phyloP scores from a whole-genome alignment of 2,797 vertebrate species.

The Allobates femoralis region DNA sequence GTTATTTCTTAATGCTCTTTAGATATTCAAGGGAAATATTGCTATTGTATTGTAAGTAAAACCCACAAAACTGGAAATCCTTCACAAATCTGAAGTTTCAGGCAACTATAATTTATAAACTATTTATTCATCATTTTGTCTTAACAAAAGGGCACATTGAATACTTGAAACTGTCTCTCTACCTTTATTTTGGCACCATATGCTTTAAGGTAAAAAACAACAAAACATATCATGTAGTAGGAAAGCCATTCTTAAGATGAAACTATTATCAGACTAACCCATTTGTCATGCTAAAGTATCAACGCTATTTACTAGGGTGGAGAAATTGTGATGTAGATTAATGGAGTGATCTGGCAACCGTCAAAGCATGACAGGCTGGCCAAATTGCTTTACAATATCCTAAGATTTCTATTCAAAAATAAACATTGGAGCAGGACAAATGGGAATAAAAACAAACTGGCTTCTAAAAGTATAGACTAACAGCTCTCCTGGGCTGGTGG shows the following conservation, averaged over 20 bases:
- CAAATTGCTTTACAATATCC: background rate
- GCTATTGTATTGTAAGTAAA: background rate
- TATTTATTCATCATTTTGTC: background rate
- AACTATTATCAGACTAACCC: background rate
- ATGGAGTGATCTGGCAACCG: background rate
- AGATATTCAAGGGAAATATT: background rate
- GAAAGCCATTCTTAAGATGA: background rate
- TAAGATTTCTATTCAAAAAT: background rate
- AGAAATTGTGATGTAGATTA: conserved; percentile 13
- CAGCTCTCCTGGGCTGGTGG: background rate
- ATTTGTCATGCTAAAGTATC: conserved; percentile 12
- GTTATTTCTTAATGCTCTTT: background rate
- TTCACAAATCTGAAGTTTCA: background rate
- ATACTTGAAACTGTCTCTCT: background rate
- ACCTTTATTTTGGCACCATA: background rate
- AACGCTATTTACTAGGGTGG: conserved; percentile 7
- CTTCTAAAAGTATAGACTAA: background rate
- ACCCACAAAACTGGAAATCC: background rate
- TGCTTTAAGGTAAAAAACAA: background rate
- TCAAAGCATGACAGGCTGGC: background rate
- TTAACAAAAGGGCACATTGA: background rate
- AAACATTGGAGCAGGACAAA: background rate
- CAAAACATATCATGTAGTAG: background rate
- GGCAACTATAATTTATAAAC: background rate
- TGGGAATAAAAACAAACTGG: background rate